Evolutionary conservation across 2,113 vertebrate genomes (phyloP), one percentile per base, ranked within the genome.

Genomic region (Axis porcinus): DNA sequence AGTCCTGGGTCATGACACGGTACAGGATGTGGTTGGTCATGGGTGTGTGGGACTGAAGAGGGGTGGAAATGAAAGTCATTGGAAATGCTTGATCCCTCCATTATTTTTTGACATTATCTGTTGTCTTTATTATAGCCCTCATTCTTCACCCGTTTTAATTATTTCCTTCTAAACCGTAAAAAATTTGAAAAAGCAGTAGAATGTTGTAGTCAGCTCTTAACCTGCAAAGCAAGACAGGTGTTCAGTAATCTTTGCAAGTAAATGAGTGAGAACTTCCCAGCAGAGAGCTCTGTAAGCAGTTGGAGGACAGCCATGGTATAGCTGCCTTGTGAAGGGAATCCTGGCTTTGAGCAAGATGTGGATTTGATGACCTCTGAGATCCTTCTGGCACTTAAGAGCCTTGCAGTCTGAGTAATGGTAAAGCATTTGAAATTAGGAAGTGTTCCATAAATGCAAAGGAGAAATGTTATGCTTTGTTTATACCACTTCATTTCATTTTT

Each of bases 401-500:
- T 81, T 47, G 7, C 55, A 91, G 85, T 89, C 60, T 97, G 89
- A 97, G 45, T 95, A 95, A 97, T 52, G 21, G 60, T 81, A 91
- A 92, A 98, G 55, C 27, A 33, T 94, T 96, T 86, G 70, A 96
- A 98, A 94, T 97, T 82, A 94, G 79, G 84, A 91, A 70, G 55
- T 93, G 50, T 96, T 94, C 70, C 78, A 36, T 91, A 98, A 97
- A 94, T 96, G 86, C 70, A 93, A 97, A 95, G 36, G 33, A 94
- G 62, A 76, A 82, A 67, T 93, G 91, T 86, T 94, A 74, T 33
- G 52, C 88, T 94, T 95, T 94, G 91, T 97, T 96, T 97, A 93
- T 97, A 76, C 89, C 47, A 97, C 57, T 97, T 97, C 79, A 94
- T 97, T 97, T n/a, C 79, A 43, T 82, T 97, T 95, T 62, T 50